Evolutionary conservation across 2,888 invertebrate genomes (phyloP).

Genomic region (Drosophila antonietae): DNA sequence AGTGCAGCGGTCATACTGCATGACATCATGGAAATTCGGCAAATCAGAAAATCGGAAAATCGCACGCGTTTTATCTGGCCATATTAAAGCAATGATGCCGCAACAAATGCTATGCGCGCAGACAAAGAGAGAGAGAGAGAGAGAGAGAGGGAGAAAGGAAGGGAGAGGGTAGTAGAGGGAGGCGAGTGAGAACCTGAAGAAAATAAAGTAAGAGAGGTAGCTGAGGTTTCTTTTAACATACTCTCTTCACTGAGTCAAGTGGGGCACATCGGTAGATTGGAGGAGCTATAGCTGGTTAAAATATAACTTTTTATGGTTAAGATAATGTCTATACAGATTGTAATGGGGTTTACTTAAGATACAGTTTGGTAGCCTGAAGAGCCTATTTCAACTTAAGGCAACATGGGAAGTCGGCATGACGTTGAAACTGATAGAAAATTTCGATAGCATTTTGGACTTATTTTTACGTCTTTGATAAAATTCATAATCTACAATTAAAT

Average conservation of each 20-base stretch:
- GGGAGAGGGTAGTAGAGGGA: neutral
- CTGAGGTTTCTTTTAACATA: neutral
- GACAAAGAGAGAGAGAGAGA: neutral
- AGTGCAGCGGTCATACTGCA: constrained; percentile 12
- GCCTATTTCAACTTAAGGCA: neutral
- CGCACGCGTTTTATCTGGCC: constrained; percentile 43
- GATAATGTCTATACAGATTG: neutral
- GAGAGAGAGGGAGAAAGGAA: neutral
- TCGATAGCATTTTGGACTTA: neutral
- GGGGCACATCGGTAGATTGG: neutral
- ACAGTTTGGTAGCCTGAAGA: neutral
- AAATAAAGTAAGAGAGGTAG: neutral
- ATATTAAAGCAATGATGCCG: constrained; percentile 62
- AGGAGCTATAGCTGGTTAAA: neutral
- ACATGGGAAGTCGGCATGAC: neutral
- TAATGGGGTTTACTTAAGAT: neutral
- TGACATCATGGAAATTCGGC: constrained; percentile 54
- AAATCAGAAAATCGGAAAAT: constrained; percentile 8
- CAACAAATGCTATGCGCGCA: constrained; percentile 33
- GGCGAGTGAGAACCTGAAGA: neutral
- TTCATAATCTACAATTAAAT: neutral
- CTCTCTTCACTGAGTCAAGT: neutral
- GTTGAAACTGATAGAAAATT: too few species aligned
- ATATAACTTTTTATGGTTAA: neutral
- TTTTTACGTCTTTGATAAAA: neutral